A percentile compares a stretch with the other conserved stretches of the same genome.
phyloP scores from a whole-genome alignment of 2,797 vertebrate genomes.

The Tamandua tetradactyla region DNA sequence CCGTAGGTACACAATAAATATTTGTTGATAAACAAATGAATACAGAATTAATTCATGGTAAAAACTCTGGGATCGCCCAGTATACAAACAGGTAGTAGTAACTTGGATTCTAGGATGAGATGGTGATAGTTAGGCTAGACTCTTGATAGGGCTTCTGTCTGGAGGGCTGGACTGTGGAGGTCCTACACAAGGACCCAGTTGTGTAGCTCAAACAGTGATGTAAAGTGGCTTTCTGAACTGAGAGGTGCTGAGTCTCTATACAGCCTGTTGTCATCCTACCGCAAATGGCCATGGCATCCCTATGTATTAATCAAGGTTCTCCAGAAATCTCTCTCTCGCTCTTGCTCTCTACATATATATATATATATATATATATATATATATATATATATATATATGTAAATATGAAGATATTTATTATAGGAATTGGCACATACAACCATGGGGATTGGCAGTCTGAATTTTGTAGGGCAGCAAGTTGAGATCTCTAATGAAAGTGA shows the following conservation, averaged over 20 bases:
- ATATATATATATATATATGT: no score
- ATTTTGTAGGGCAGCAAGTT: no score
- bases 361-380: no score
- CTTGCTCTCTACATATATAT: no score
- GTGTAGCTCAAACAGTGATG: background rate
- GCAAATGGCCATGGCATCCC: accelerated
- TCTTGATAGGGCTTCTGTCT: background rate
- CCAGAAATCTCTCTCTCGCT: no score
- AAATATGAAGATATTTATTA: no score
- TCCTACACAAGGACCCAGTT: no score
- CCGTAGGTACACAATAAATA: background rate
- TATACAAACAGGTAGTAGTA: background rate
- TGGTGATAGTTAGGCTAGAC: background rate
- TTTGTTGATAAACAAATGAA: background rate
- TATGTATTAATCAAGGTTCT: no score
- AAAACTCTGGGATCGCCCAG: background rate
- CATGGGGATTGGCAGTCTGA: no score
- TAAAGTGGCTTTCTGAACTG: background rate
- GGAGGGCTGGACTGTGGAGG: background rate
- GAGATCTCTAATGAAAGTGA: no score
- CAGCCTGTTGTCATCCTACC: accelerated
- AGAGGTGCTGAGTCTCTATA: background rate
- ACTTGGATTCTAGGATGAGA: background rate
- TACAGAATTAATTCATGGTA: background rate
- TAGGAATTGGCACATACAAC: no score